phyloP scores from a whole-genome alignment of 2,797 vertebrate genomes.

The Strix occidentalis region DNA sequence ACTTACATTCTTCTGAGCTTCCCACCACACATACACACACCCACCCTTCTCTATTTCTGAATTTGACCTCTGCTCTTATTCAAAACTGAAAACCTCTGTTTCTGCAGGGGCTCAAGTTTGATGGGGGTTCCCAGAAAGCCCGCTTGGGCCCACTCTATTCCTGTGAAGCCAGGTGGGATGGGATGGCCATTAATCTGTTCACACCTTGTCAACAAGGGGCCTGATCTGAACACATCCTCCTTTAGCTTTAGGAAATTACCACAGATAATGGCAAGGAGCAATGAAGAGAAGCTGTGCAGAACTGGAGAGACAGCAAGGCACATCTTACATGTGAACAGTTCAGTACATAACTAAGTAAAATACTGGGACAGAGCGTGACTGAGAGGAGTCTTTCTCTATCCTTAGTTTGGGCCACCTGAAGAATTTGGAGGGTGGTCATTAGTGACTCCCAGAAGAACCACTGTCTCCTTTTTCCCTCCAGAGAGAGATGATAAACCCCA shows the following conservation, averaged over 20 bases:
- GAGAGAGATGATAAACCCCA: neutral
- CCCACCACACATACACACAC: neutral
- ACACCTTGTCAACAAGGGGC: constrained; percentile 47
- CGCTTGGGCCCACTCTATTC: neutral
- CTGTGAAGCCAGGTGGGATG: constrained; percentile 38
- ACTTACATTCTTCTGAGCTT: constrained; percentile 45
- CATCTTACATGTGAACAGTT: neutral
- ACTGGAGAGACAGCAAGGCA: neutral
- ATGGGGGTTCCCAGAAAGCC: constrained; percentile 3
- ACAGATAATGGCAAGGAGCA: neutral
- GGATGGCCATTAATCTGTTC: constrained; percentile 50
- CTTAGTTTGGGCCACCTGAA: neutral
- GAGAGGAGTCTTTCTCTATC: neutral
- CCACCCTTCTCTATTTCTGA: neutral
- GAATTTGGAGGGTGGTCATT: neutral
- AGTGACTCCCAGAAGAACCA: neutral
- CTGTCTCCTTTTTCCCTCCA: neutral
- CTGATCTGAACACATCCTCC: neutral
- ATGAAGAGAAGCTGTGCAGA: neutral
- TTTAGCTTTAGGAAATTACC: constrained; percentile 22
- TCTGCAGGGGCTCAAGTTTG: neutral
- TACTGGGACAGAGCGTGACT: rapidly evolving
- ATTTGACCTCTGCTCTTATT: constrained; percentile 38
- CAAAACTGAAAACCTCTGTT: neutral
- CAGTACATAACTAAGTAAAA: neutral